Conservation (phyloP, 1,140 invertebrate species). For the Nymphalis io region DNA sequence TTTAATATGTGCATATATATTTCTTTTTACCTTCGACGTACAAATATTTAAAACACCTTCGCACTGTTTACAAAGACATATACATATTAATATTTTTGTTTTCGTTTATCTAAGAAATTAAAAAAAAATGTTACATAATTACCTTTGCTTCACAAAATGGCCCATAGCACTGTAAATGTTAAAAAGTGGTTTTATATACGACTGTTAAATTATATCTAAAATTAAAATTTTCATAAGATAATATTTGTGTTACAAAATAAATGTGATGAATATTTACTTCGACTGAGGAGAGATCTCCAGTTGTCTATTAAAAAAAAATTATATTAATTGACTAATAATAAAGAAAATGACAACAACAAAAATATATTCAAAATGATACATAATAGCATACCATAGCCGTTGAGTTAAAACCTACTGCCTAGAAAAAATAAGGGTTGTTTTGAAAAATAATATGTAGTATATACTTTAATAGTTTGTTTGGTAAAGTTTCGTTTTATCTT, state of each 20-base stretch:
- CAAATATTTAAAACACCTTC: conserved; percentile 46
- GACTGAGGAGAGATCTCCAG: conserved; percentile 36
- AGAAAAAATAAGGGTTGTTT: conserved; percentile 15
- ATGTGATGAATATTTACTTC: conserved; percentile 26
- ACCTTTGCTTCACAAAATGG: conserved; percentile 44
- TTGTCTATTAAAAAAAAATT: conserved; percentile 19
- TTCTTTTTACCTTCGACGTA: conserved; percentile 47
- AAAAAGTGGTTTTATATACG: conserved; percentile 3
- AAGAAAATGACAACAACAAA: neutral
- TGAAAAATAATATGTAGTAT: neutral
- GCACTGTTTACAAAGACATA: conserved; percentile 35
- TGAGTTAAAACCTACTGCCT: conserved; percentile 45
- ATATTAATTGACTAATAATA: neutral
- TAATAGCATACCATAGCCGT: conserved; percentile 35
- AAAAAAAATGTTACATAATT: conserved; percentile 7
- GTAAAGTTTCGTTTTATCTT: too few species aligned
- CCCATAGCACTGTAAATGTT: conserved; percentile 41
- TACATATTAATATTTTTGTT: too few species aligned
- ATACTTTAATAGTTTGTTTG: too few species aligned
- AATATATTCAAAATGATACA: conserved; percentile 1
- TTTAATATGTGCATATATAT: neutral
- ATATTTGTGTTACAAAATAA: too few species aligned
- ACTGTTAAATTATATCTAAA: too few species aligned
- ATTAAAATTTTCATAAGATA: too few species aligned
- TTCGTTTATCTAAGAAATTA: neutral